Evolutionary conservation across 1,140 invertebrate genomes (phyloP), one percentile per base, ranked within the genome.

Genomic region (Hyles euphorbiae): DNA sequence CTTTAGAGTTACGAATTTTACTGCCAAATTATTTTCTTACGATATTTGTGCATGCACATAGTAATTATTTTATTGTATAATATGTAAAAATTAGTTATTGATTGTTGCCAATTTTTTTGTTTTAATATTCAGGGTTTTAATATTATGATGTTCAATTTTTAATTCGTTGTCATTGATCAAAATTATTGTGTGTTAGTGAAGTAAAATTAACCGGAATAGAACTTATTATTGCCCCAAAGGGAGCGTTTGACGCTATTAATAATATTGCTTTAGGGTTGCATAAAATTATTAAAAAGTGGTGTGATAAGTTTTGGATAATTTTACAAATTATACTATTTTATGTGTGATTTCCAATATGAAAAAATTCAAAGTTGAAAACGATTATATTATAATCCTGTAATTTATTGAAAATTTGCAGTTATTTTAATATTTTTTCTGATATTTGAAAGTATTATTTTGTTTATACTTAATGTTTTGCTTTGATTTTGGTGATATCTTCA

Each of bases 21-120:
- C 86, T 88, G 86, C 86, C 86, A 88, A 88, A 87, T 88, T 88
- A 84, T 86, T 88, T 88, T 88, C 86, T 83, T 87, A 88, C 81
- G 74, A 83, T 85, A 84, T 85, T 88, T 86, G 86, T 86, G 82
- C 81, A 79, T 87, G 82, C 81, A 86, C 82, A 83, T 85, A 79
- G 78, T 84, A 83, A 88, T 88, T 87, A 88, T 88, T 88, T 84
- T 81, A 85, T 83, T 87, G 72, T 81, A 85, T 81, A 73, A 83
- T 83, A 84, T 82, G 75, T 84, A 83, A 73, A 60, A 81, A 85
- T 79, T 79, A 88, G 81, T 84, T 85, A 81, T 70, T 88, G 84
- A 81, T 87, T 88, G 86, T 88, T 88, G 83, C 77, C 80, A 88
- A 84, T 85, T 86, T 83, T 72, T 83, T 83, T 81, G 74, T 78